Base-by-base conservation (phyloP, 37 sponge, comb jelly and placozoan species). In the Theonella swinhoei region DNA sequence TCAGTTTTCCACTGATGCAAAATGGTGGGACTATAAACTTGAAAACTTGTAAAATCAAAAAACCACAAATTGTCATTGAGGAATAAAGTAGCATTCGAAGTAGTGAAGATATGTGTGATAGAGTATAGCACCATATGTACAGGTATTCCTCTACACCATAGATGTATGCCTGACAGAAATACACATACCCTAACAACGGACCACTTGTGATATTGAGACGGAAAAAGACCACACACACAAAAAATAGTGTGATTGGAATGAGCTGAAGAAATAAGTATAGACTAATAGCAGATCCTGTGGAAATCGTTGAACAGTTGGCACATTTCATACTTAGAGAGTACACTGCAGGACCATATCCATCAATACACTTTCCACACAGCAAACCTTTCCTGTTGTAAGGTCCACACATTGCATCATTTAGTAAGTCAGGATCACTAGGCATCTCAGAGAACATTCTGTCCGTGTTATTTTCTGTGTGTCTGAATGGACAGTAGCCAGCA, bases 271-370 rank as follows among this genome's bases (percentile, higher is more conserved):
- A 20, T 5, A 65, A 26, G n/a, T 65, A 65, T 23, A 65, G 66
- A 65, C 4, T 26, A 7, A 20, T 23, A 7, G 29, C 29, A 47
- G 7, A 47, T 47, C 54, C 54, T 47, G 54, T 14, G 14, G 54
- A 47, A 5, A 11, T 4, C 25, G 7, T 29, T 23, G 25, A 23
- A 65, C 66, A 65, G n/a, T 11, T 5, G 7, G 7, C 19, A 65
- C 66, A 65, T 65, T 65, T 26, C 66, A 23, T 23, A n/a, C n/a
- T 20, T 7, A 65, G 7, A 23, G 66, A 23, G 19, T 65, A 24
- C 11, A 65, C 30, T 23, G 66, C 66, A 65, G 66, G 66, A 29
- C 66, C 66, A 65, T 29, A 65, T 29, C 66, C 66, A 65, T 26
- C n/a, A 23, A 29, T 23, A 65, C 66, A 65, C 5, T 26, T 5